Conservation (phyloP, 2,113 vertebrate species). For the Oenanthe melanoleuca region DNA sequence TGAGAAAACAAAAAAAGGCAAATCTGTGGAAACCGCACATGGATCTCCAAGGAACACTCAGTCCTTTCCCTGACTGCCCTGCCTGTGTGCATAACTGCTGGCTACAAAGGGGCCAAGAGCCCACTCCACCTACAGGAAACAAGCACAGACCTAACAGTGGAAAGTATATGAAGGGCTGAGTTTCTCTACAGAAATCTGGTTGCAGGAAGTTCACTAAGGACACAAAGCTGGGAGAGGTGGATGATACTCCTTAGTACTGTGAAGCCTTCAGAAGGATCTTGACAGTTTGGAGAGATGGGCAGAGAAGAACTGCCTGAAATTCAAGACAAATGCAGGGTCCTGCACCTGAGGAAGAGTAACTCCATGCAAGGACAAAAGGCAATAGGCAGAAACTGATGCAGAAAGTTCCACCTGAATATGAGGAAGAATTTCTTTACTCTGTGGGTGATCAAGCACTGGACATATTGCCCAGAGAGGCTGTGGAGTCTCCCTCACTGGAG, state of each 20-base stretch:
- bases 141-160: not conserved
- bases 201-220: not conserved
- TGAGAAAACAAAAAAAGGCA: not conserved
- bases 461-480: not conserved
- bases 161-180: not conserved
- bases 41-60: not conserved
- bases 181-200: not conserved
- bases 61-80: not conserved
- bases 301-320: not conserved
- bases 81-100: not conserved
- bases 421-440: not conserved
- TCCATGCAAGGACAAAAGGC: not conserved
- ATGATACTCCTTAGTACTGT: not conserved
- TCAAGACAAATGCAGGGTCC: not conserved
- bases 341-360: not conserved
- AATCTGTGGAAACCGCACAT: not conserved
- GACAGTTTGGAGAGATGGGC: not conserved
- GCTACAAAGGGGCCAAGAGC: not conserved
- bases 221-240: not conserved
- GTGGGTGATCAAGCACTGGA: not conserved
- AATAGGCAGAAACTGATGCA: not conserved
- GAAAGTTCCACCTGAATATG: not conserved
- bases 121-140: not conserved
- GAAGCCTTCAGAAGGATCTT: not conserved
- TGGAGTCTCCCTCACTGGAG: not conserved